A percentile compares a stretch with the other conserved stretches of the same genome.
Evolutionary conservation across 2,888 invertebrate species (phyloP).

Genomic region (Tipula lateralis): DNA sequence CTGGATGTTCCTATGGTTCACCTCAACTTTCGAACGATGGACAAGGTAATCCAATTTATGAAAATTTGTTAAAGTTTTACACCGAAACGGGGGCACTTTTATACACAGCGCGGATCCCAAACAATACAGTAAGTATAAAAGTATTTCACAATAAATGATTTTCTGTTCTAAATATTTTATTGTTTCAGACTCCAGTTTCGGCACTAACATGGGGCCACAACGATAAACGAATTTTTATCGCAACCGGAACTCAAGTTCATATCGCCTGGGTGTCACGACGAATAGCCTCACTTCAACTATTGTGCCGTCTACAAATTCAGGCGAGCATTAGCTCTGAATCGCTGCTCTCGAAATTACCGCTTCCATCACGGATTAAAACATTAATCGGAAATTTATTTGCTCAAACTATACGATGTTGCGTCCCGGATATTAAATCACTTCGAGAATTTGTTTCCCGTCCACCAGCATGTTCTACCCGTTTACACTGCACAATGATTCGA

Average conservation of each 20-base stretch:
- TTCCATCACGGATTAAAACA: slow-evolving; percentile 81
- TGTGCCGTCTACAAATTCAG: slow-evolving; percentile 79
- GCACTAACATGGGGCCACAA: slow-evolving; percentile 98
- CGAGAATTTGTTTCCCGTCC: slow-evolving; percentile 92
- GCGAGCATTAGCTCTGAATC: slow-evolving; percentile 68
- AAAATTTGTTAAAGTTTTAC: slow-evolving; percentile 86
- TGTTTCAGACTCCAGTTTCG: slow-evolving; percentile 69
- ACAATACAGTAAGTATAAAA: slow-evolving; percentile 52
- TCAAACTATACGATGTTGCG: slow-evolving; percentile 93
- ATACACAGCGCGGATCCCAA: slow-evolving; percentile 74
- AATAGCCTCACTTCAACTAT: slow-evolving; percentile 83
- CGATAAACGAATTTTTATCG: slow-evolving; percentile 89
- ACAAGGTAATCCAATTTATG: slow-evolving; percentile 55
- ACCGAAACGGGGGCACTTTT: slow-evolving; percentile 77
- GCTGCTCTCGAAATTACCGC: slow-evolving; percentile 71
- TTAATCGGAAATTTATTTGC: slow-evolving; percentile 82
- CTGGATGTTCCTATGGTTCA: slow-evolving; percentile 60
- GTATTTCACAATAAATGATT: background rate
- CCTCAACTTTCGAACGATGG: slow-evolving; percentile 41
- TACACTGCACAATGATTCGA: slow-evolving; percentile 96
- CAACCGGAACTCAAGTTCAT: slow-evolving; percentile 85
- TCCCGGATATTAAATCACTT: slow-evolving; percentile 82
- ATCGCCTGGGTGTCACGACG: slow-evolving; percentile 90
- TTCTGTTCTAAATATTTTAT: background rate
- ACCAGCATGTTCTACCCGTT: slow-evolving; percentile 73